Base-by-base conservation (phyloP, 2,797 vertebrate species). In the Peromyscus attwateri region DNA sequence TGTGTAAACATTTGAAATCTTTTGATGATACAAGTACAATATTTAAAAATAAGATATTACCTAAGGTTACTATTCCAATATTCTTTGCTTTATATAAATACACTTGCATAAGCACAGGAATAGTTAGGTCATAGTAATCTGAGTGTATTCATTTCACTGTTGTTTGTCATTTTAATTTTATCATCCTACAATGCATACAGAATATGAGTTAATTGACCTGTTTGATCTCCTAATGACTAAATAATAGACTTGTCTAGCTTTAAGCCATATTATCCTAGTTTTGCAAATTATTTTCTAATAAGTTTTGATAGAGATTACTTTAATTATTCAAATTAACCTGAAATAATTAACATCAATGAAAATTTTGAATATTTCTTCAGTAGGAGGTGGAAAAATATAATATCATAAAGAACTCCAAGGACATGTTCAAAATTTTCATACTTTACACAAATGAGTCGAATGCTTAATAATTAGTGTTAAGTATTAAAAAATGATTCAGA, bases 181-280 rank as follows among this genome's bases (percentile, higher is more conserved):
- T 92, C 37, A 79, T 23, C 1, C 46, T 49, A 92, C 17, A 71
- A 68, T 93, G 68, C 81, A n/a, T 68, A 81, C 25, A 57, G 14
- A 91, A 89, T 92, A 77, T 57, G 34, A 91, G 43, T 82, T 94
- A 95, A 94, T 27, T 89, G 40, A 92, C 16, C 88, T 95, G 23
- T 87, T 97, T 92, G 64, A 89, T 84, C 80, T 13, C 34, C 52
- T 95, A 92, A 95, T 87, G 62, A 89, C 49, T 80, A 96, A 93
- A 94, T 92, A 96, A 96, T 94, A 95, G 55, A 31, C 6, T 52
- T 87, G 77, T 85, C 17, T 92, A 75, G 68, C 29, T 84, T 82
- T 60, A 94, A 27, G 11, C 75, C 46, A 92, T 21, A 92, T 73
- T 90, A 49, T 83, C 84, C 27, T 82, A 14, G 46, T 46, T 89